Conservation (phyloP, 2,888 invertebrate genomes). For the Glaucopsyche alexis region DNA sequence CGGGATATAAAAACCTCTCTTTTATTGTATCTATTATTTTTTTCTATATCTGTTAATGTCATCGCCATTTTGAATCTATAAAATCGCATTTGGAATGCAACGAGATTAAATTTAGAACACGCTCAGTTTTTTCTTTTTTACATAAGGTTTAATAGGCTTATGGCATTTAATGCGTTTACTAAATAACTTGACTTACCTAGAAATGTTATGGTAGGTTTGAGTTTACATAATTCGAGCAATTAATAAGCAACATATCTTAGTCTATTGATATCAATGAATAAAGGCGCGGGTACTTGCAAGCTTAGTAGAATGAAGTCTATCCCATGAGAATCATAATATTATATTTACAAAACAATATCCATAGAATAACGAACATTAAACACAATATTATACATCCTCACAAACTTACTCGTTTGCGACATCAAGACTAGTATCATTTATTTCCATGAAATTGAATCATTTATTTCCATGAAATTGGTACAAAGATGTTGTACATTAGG, state of each 20-base stretch:
- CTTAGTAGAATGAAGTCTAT: background rate
- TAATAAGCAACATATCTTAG: background rate
- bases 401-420: no score
- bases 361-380: no score
- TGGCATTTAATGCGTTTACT: background rate
- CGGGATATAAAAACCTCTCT: background rate
- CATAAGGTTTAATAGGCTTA: background rate
- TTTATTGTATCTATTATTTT: slow-evolving; percentile 20
- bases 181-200: slow-evolving; percentile 3
- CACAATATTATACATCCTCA: no score
- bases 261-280: no score
- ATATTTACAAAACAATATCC: no score
- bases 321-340: no score
- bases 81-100: slow-evolving; percentile 24
- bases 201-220: background rate
- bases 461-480: no score
- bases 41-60: slow-evolving; percentile 18
- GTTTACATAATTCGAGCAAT: slow-evolving; percentile 4
- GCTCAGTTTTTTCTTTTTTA: background rate
- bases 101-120: slow-evolving; percentile 23
- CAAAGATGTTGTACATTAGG: no score
- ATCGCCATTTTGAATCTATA: slow-evolving; percentile 25
- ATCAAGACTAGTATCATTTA: no score
- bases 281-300: background rate
- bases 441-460: no score